Evolutionary conservation across 2,113 vertebrate species (phyloP), one percentile per base, ranked within the genome.

Genomic region (Meleagris gallopavo): DNA sequence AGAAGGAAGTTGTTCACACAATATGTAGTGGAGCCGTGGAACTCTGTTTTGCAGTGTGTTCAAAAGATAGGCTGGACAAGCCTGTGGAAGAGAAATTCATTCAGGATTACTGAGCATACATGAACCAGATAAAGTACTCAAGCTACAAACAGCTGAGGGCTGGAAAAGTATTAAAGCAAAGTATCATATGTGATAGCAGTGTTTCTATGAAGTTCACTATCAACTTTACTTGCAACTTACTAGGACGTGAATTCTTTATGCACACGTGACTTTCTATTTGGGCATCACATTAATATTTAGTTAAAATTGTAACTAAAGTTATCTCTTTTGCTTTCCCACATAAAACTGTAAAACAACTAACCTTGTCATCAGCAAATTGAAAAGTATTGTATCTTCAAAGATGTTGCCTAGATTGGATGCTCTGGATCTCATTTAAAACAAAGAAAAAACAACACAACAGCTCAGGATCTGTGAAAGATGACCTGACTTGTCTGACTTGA

Each of bases 401-500:
- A 61, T 16, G 34, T 64, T 78, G 27, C n/a, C 24, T 48, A 38
- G n/a, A 62, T 14, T 48, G 58, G 24, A 14, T 77, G 17, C 21
- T 83, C 84, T 24, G 66, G 10, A 62, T 58, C 48, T 22, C 32
- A 82, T 40, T 54, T 54, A 17, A 54, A 54, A 48, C 80, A 76
- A 84, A 2, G 0, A 76, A 91, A 1, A 6, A 55, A 55, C 29
- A 55, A 55, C 54, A 57, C 30, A 57, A 32, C 54, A 82, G 22
- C 77, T 83, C 45, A 46, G 4, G 2, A 86, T 25, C 17, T 81
- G 29, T 84, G 48, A 55, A 86, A 57, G 75, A 67, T 0, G 11
- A 88, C 43, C 40, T 70, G 82, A 91, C 88, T 90, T 52, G 83
- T 61, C 69, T 86, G 55, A 90, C 55, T 60, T 29, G 66, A 94